A percentile compares a stretch with the other conserved stretches of the same genome.
Conservation (phyloP, 2,797 vertebrate genomes). For the Anabas testudineus region DNA sequence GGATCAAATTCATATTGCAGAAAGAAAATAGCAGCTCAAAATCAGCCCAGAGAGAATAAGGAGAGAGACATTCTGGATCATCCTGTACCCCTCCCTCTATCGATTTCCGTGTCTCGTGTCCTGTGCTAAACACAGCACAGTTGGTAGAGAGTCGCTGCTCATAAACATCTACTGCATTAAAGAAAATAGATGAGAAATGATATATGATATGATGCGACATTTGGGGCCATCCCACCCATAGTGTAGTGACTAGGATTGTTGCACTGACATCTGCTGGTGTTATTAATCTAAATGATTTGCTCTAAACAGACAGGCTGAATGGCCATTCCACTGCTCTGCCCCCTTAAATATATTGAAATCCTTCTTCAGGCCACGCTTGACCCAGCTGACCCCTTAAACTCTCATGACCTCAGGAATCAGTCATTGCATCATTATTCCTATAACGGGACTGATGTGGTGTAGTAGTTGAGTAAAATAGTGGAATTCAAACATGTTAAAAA, state of each 20-base stretch:
- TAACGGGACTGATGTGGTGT: neutral
- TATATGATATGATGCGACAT: constrained; percentile 18
- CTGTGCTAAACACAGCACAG: constrained; percentile 55
- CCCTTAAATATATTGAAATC: constrained; percentile 45
- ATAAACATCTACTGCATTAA: constrained; percentile 9
- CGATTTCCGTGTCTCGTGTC: constrained; percentile 62
- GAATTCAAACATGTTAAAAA: neutral
- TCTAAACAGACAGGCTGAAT: constrained; percentile 34
- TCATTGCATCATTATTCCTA: constrained; percentile 18
- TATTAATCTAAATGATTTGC: constrained; percentile 48
- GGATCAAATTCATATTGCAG: constrained; percentile 47
- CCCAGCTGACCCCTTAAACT: constrained; percentile 52
- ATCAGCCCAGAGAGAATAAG: constrained; percentile 34
- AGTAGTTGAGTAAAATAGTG: neutral
- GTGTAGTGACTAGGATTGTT: constrained; percentile 17
- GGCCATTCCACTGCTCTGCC: constrained; percentile 6
- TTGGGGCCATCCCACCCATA: constrained; percentile 10
- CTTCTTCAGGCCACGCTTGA: constrained; percentile 57
- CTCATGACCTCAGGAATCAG: constrained; percentile 27
- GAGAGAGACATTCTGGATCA: constrained; percentile 45
- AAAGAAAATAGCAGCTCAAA: constrained; percentile 44
- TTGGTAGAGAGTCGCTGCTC: constrained; percentile 31
- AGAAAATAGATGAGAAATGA: constrained; percentile 9
- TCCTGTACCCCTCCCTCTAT: constrained; percentile 59
- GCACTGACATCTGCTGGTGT: constrained; percentile 64